Evolutionary conservation across 2,113 vertebrate species (phyloP).

Genomic region (Monarcha castaneiventris): DNA sequence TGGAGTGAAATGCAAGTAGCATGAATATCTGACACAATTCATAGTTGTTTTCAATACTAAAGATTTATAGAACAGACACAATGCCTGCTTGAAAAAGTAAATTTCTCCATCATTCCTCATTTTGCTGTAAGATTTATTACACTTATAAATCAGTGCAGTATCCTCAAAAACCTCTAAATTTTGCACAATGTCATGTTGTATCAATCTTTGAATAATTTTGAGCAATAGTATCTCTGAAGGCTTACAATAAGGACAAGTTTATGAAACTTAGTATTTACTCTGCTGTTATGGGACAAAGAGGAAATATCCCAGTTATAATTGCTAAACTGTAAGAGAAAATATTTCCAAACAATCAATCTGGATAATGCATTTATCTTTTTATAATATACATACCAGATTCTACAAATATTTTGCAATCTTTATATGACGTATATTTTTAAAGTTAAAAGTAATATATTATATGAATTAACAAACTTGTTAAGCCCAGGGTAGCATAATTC

Average conservation of each 20-base stretch:
- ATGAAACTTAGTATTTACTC: background rate
- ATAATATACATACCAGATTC: background rate
- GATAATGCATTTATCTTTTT: background rate
- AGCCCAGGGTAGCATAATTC: background rate
- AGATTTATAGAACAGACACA: background rate
- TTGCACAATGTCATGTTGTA: background rate
- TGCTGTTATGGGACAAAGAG: background rate
- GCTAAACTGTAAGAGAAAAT: background rate
- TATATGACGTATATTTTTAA: background rate
- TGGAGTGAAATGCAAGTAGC: background rate
- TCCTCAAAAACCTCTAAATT: background rate
- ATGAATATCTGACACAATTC: background rate
- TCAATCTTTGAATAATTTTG: background rate
- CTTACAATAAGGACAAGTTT: background rate
- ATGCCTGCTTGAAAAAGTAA: background rate
- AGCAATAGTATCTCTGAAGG: background rate
- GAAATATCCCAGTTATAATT: background rate
- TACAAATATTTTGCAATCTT: background rate
- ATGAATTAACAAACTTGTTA: background rate
- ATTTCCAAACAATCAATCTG: background rate
- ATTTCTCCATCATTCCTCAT: background rate
- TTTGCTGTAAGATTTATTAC: background rate
- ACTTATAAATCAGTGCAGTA: background rate
- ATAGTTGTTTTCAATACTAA: background rate
- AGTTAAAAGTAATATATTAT: background rate